Evolutionary conservation across 2,113 vertebrate genomes (phyloP), one percentile per base, ranked within the genome.

Genomic region (Nanger granti): DNA sequence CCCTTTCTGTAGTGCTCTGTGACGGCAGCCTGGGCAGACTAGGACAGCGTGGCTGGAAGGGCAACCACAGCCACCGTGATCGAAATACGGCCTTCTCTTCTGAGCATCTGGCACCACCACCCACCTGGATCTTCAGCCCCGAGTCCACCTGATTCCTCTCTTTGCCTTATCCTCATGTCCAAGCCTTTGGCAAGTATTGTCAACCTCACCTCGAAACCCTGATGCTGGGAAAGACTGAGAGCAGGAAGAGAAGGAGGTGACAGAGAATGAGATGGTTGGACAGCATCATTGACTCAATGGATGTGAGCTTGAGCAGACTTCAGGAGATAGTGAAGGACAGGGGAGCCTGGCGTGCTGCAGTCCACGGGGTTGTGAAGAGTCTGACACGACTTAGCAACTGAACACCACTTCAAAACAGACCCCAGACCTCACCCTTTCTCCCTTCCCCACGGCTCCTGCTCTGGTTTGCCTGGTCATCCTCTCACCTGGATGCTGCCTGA

Each of bases 391-490:
- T 26, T 76, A 76, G 73, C 3, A 2, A 26, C 73, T 41, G 37
- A 76, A 44, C 37, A 44, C 13, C n/a, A 1, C 15, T 18, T 54
- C 64, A 9, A 11, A 47, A 47, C 1, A 17, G 28, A 85, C 3
- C 47, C 24, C 28, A 17, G 29, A 31, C 76, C 13, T 60, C 47
- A 7, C 34, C 17, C 26, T 37, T 37, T 14, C 66, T 52, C 90
- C 37, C 44, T 8, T 28, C 15, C 3, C 17, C 49, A 2, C 4
- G 10, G 37, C 37, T 10, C 4, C 57, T 4, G 4, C 34, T 59
- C 20, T 1, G 18, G 26, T 15, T 34, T 22, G 6, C 0, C 11
- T 47, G 4, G 2, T n/a, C 4, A 4, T 54, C 55, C 54, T n/a
- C 31, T 24, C 18, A 3, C 44, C 26, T 9, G 55, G 34, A 29